Evolutionary conservation across 35 echinoderm and acorn worm genomes (phyloP).

Genomic region (Eucidaris tribuloides): DNA sequence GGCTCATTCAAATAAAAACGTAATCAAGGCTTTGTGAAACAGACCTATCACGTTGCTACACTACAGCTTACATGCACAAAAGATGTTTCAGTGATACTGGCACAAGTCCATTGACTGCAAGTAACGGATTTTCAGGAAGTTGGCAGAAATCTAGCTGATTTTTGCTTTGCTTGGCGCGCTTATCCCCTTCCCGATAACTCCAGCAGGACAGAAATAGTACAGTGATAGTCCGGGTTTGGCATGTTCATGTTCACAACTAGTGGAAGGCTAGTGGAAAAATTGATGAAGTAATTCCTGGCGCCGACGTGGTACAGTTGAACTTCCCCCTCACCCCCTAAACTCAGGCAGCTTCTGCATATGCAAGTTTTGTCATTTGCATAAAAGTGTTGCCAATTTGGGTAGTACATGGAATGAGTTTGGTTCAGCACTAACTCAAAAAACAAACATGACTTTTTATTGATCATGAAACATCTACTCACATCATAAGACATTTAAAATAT

Average conservation of each 20-base stretch:
- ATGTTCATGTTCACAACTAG: not conserved
- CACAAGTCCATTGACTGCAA: not conserved
- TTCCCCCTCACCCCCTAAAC: not conserved
- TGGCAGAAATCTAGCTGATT: not conserved
- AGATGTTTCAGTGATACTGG: too few relatives aligned
- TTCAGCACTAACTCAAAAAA: not conserved
- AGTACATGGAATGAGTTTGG: not conserved
- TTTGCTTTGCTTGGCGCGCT: not conserved
- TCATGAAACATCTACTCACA: not conserved
- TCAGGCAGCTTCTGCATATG: not conserved
- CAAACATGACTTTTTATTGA: not conserved
- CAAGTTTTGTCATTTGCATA: too few relatives aligned
- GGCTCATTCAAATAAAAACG: too few relatives aligned
- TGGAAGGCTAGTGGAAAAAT: not conserved
- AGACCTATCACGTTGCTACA: too few relatives aligned
- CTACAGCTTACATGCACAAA: too few relatives aligned
- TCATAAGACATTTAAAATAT: not conserved
- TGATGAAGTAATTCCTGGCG: not conserved
- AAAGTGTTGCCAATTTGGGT: too few relatives aligned
- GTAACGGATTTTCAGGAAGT: slow-evolving; percentile 10
- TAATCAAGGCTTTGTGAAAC: too few relatives aligned
- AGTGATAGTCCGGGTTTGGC: not conserved
- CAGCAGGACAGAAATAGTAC: not conserved
- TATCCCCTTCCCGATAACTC: not conserved
- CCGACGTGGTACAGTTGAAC: not conserved